Percentiles rank a stretch among this genome's conserved stretches.
phyloP scores from a whole-genome alignment of 23 tunicate genomes.

The Corella eumyota region DNA sequence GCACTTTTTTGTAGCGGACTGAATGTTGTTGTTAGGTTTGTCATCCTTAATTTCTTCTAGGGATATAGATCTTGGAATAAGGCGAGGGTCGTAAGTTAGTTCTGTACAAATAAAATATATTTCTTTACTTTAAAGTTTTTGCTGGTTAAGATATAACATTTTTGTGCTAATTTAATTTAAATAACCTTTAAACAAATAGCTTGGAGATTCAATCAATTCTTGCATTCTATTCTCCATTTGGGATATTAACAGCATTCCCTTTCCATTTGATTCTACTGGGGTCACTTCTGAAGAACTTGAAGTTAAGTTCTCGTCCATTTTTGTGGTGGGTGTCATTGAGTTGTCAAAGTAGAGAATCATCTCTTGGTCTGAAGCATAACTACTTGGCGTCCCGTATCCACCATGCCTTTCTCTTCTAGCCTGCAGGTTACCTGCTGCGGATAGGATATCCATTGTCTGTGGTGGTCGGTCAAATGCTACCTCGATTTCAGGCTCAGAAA shows the following conservation, averaged over 20 bases:
- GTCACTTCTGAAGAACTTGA: neutral
- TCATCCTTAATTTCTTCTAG: too few species aligned
- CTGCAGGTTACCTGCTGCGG: slow-evolving; percentile 40
- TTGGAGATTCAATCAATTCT: neutral
- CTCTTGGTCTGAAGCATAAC: slow-evolving; percentile 55
- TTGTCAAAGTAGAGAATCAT: slow-evolving; percentile 44
- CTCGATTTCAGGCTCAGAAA: slow-evolving; percentile 42
- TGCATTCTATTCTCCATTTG: slow-evolving; percentile 5
- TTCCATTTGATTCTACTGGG: neutral
- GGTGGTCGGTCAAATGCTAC: slow-evolving; percentile 11
- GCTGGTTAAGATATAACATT: too few species aligned
- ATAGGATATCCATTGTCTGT: slow-evolving; percentile 37
- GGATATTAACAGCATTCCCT: slow-evolving; percentile 1
- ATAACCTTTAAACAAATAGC: too few species aligned
- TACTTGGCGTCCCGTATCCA: slow-evolving; percentile 60
- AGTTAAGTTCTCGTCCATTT: too few species aligned
- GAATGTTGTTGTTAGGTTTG: too few species aligned
- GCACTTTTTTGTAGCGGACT: too few species aligned
- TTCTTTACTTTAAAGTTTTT: too few species aligned
- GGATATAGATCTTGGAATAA: too few species aligned
- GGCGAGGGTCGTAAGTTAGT: too few species aligned
- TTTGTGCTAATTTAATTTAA: too few species aligned
- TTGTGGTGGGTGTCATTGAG: neutral
- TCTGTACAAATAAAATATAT: too few species aligned
- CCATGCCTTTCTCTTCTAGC: slow-evolving; percentile 37